phyloP scores from a whole-genome alignment of 2,888 invertebrate species.

The Slavum lentiscoides region DNA sequence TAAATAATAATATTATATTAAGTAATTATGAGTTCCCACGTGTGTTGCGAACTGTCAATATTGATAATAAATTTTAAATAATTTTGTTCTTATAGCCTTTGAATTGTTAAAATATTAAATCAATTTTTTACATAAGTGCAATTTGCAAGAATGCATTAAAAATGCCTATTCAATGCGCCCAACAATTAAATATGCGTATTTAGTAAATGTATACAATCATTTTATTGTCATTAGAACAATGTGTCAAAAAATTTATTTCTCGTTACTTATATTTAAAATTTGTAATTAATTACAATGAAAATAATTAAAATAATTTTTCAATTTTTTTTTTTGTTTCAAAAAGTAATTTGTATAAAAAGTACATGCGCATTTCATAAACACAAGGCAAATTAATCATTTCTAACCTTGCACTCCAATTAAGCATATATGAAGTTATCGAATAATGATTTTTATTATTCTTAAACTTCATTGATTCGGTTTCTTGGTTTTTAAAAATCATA shows the following conservation, averaged over 20 bases:
- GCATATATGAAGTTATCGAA: not conserved
- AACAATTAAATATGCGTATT: not conserved
- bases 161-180: slow-evolving; percentile 39
- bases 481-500: not conserved
- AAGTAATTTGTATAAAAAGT: not conserved
- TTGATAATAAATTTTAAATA: too few relatives aligned
- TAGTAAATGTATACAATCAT: too few relatives aligned
- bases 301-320: not conserved
- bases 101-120: too few relatives aligned
- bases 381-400: slow-evolving; percentile 12
- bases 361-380: not conserved
- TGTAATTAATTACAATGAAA: too few relatives aligned
- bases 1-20: too few relatives aligned
- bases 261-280: too few relatives aligned
- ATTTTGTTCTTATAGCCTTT: too few relatives aligned
- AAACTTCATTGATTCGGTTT: not conserved
- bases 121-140: not conserved
- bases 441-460: not conserved
- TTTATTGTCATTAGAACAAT: too few relatives aligned
- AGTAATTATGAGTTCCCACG: too few relatives aligned
- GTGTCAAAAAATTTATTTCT: too few relatives aligned
- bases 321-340: not conserved
- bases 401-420: slow-evolving; percentile 30
- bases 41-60: too few relatives aligned
- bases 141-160: slow-evolving; percentile 18